Percentiles rank a stretch among this genome's conserved stretches.
Conservation (phyloP, 1,140 invertebrate genomes). For the Campodea augens region DNA sequence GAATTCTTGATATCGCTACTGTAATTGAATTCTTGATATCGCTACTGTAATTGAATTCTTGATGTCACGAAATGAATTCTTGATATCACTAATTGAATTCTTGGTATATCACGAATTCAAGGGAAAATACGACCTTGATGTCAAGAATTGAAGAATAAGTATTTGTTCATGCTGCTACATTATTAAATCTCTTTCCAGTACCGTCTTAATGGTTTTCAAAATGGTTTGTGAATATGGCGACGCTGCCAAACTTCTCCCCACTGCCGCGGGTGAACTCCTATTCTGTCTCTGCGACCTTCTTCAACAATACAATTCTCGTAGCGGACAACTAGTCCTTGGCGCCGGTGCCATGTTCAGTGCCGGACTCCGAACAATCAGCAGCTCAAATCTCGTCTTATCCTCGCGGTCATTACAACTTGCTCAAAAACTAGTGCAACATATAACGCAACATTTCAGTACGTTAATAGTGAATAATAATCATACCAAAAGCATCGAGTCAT, state of each 20-base stretch:
- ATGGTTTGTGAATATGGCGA: slow-evolving; percentile 81
- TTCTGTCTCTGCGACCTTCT: slow-evolving; percentile 70
- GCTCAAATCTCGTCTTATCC: slow-evolving; percentile 78
- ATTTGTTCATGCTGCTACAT: too few species aligned
- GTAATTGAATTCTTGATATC: too few species aligned
- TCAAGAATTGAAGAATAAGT: too few species aligned
- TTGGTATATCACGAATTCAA: too few species aligned
- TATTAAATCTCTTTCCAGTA: slow-evolving; percentile 25
- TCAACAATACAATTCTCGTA: slow-evolving; percentile 76
- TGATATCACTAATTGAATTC: too few species aligned
- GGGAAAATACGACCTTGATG: too few species aligned
- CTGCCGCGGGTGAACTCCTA: slow-evolving; percentile 46
- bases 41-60: too few species aligned
- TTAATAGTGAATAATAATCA: not conserved
- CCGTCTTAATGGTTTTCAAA: slow-evolving; percentile 53
- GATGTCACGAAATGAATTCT: too few species aligned
- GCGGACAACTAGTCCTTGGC: slow-evolving; percentile 83
- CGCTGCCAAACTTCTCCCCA: slow-evolving; percentile 40
- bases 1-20: too few species aligned
- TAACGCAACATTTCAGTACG: slow-evolving; percentile 39
- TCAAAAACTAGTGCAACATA: slow-evolving; percentile 49
- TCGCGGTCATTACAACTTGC: slow-evolving; percentile 69
- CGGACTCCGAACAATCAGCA: slow-evolving; percentile 90
- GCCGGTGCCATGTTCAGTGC: slow-evolving; percentile 78
- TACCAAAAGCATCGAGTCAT: too few species aligned